Conservation (phyloP, 2,888 invertebrate species). For the Cephus pygmeus region DNA sequence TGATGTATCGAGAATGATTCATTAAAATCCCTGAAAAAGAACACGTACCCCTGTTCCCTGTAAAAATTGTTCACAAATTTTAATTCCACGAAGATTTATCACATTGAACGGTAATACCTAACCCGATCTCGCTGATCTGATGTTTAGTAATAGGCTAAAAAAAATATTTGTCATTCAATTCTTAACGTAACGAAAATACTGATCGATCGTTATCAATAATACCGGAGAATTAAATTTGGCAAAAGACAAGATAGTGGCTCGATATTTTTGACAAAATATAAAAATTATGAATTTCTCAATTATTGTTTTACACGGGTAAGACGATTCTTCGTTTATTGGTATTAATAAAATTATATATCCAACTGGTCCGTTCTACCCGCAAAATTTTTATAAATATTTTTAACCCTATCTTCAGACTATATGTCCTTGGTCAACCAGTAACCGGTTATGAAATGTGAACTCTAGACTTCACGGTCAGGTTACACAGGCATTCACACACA, state of each 20-base stretch:
- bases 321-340: not conserved
- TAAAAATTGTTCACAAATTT: not conserved
- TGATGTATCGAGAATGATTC: not conserved
- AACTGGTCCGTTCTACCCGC: not conserved
- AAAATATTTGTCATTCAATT: not conserved
- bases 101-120: not conserved
- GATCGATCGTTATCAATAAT: too few species aligned
- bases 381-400: not conserved
- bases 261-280: not conserved
- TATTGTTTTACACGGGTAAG: not conserved
- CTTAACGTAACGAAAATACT: not conserved
- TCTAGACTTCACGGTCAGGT: not conserved
- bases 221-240: not conserved
- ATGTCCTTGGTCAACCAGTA: not conserved
- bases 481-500: not conserved
- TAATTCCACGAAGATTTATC: not conserved
- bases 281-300: not conserved
- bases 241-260: not conserved
- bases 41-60: not conserved
- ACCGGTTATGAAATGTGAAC: conserved; percentile 4
- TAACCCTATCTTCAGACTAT: not conserved
- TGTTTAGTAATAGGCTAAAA: not conserved
- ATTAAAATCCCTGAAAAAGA: not conserved
- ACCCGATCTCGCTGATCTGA: not conserved
- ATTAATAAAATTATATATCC: not conserved